These are phyloP conservation scores for Dynastes tityus DNA, from an alignment of 2,888 invertebrate species.

Conservation along the genomic window DNA sequence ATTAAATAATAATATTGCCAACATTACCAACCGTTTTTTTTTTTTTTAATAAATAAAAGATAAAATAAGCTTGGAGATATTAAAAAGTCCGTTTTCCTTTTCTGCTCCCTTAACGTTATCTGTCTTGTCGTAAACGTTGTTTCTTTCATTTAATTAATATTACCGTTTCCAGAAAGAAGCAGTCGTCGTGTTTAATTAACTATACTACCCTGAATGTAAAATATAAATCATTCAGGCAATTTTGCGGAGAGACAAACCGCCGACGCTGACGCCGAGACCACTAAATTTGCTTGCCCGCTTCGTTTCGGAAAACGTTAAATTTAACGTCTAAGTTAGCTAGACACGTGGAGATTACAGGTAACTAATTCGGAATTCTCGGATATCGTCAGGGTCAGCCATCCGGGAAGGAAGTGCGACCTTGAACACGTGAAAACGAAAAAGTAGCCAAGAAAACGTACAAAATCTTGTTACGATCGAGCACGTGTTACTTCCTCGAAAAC, in stretches of 20 bases:
- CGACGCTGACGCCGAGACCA: background rate
- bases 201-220: slow-evolving; percentile 21
- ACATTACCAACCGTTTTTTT: too few relatives aligned
- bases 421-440: slow-evolving; percentile 53
- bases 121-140: slow-evolving; percentile 9
- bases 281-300: background rate
- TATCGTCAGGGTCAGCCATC: slow-evolving; percentile 51
- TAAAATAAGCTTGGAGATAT: too few relatives aligned
- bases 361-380: slow-evolving; percentile 53
- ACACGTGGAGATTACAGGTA: background rate
- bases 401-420: slow-evolving; percentile 57
- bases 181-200: slow-evolving; percentile 43
- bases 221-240: slow-evolving; percentile 42
- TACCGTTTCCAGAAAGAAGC: slow-evolving; percentile 19
- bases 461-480: slow-evolving; percentile 26
- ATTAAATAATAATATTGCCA: too few relatives aligned
- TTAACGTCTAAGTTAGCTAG: background rate
- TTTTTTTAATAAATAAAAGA: too few relatives aligned
- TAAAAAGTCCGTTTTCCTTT: too few relatives aligned
- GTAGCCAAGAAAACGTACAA: slow-evolving; percentile 41
- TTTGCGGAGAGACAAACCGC: slow-evolving; percentile 30
- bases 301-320: background rate
- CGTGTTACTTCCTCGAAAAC: slow-evolving; percentile 43
- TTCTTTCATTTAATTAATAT: slow-evolving; percentile 45
- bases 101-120: slow-evolving; percentile 15